Evolutionary conservation across 1,140 invertebrate species (phyloP).

Genomic region (Drosophila elegans): DNA sequence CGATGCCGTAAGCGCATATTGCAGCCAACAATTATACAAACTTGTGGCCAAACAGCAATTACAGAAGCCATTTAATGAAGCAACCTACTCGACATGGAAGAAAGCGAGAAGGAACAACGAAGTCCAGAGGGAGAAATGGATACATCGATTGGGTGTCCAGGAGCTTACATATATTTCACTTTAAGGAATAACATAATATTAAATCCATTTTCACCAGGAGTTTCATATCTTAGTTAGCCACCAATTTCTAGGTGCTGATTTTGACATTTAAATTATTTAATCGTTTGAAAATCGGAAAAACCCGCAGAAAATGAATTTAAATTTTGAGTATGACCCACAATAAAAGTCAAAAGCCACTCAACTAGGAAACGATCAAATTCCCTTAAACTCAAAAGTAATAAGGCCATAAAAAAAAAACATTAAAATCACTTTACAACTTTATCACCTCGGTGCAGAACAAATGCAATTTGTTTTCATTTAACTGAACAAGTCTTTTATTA

Average conservation of each 20-base stretch:
- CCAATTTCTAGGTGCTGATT: too few relatives aligned
- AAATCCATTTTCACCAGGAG: too few relatives aligned
- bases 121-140: background rate
- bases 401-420: background rate
- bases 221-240: too few relatives aligned
- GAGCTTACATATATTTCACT: background rate
- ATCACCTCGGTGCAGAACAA: background rate
- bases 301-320: too few relatives aligned
- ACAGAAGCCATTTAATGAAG: conserved; percentile 68
- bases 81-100: conserved; percentile 28
- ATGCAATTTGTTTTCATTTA: background rate
- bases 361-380: background rate
- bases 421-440: background rate
- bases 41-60: conserved; percentile 60
- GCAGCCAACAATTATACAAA: conserved; percentile 58
- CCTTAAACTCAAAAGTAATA: background rate
- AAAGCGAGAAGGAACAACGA: conserved; percentile 1
- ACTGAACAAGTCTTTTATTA: background rate
- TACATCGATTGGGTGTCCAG: conserved; percentile 20
- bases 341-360: background rate
- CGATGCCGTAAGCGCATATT: conserved; percentile 50
- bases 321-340: too few relatives aligned
- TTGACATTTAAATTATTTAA: too few relatives aligned
- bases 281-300: too few relatives aligned
- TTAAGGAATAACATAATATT: too few relatives aligned